Evolutionary conservation across 2,888 invertebrate species (phyloP).

Genomic region (Rhingia campestris): DNA sequence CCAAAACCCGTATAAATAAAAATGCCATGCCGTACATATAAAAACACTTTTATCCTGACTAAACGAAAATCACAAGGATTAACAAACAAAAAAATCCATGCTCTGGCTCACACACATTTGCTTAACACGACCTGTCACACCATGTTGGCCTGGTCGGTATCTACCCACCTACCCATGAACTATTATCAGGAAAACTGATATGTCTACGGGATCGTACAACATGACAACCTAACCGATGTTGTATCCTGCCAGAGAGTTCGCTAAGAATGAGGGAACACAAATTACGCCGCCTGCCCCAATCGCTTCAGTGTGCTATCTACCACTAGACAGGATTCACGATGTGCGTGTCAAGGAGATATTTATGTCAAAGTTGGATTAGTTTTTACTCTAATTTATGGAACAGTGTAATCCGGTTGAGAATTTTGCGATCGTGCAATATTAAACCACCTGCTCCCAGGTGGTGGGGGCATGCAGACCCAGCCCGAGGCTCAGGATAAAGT

Average conservation of each 20-base stretch:
- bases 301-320: constrained; percentile 35
- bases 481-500: constrained; percentile 56
- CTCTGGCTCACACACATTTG: constrained; percentile 5
- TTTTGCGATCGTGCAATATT: constrained; percentile 15
- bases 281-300: constrained; percentile 42
- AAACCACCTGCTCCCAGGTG: not conserved
- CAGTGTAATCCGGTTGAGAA: constrained; percentile 62
- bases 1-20: too few relatives aligned
- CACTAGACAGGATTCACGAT: constrained; percentile 58
- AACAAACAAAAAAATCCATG: not conserved
- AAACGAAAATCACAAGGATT: not conserved
- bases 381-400: constrained; percentile 69
- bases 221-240: constrained; percentile 62
- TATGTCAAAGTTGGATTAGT: constrained; percentile 71
- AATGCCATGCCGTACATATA: too few relatives aligned
- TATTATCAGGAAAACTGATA: constrained; percentile 40
- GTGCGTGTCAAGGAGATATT: constrained; percentile 70
- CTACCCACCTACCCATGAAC: constrained; percentile 21
- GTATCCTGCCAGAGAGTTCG: constrained; percentile 33
- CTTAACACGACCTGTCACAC: constrained; percentile 51
- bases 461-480: not conserved
- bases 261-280: constrained; percentile 39
- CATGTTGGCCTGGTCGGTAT: constrained; percentile 12
- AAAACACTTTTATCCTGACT: not conserved
- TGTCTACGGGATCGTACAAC: constrained; percentile 49